These are phyloP conservation scores for Monopterus albus DNA, from an alignment of 2,113 vertebrate species.

Conservation along the genomic window DNA sequence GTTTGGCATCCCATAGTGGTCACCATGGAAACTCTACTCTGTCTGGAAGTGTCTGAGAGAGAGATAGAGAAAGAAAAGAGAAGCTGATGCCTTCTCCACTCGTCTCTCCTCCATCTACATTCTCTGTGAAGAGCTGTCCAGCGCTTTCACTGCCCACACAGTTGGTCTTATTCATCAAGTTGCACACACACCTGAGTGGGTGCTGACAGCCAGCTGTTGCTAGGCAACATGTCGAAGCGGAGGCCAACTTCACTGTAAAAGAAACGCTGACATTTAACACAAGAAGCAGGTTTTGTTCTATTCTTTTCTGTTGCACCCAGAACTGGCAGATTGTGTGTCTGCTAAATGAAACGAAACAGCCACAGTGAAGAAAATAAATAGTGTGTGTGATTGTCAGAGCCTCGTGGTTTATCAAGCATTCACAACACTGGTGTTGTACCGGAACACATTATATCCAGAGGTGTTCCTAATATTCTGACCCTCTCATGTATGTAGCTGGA, in stretches of 20 bases:
- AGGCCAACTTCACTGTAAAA: constrained; percentile 47
- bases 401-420: too few species aligned
- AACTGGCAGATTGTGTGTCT: neutral
- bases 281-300: neutral
- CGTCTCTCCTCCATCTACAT: neutral
- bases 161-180: constrained; percentile 2
- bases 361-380: neutral
- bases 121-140: too few species aligned
- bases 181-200: constrained; percentile 64
- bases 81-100: constrained; percentile 9
- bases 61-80: constrained; percentile 18
- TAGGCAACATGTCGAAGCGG: constrained; percentile 65
- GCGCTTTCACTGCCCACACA: constrained; percentile 51
- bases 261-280: constrained; percentile 48
- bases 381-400: neutral
- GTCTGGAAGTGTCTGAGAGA: constrained; percentile 29
- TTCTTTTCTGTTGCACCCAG: neutral
- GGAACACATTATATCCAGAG: too few species aligned
- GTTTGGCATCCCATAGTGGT: constrained; percentile 63
- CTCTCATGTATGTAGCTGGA: too few species aligned
- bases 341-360: neutral
- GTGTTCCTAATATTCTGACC: too few species aligned
- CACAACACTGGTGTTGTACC: too few species aligned
- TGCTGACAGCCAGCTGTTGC: constrained; percentile 66
- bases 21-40: constrained; percentile 71